A percentile compares a stretch with the other conserved stretches of the same genome.
Conservation (phyloP, 2,113 vertebrate genomes). For the Paracyprichromis sp. region DNA sequence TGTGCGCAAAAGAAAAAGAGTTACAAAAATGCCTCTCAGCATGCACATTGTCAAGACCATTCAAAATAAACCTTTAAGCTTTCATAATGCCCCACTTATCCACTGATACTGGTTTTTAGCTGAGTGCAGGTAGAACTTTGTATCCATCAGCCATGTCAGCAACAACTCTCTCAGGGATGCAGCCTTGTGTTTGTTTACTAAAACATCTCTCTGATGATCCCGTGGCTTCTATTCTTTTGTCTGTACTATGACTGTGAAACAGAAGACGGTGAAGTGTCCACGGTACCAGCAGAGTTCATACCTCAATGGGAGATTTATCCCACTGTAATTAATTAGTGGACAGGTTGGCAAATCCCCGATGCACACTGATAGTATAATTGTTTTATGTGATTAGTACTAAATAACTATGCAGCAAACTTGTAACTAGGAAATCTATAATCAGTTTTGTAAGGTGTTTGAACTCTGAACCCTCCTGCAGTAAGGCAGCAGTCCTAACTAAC, state of each 20-base stretch:
- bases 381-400: neutral
- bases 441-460: neutral
- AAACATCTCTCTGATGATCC: neutral
- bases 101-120: neutral
- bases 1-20: neutral
- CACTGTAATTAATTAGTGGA: neutral
- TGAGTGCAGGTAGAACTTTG: neutral
- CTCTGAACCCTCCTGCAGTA: neutral
- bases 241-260: neutral
- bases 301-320: neutral
- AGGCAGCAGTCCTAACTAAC: neutral
- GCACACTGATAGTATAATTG: neutral
- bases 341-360: neutral
- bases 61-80: neutral
- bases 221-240: neutral
- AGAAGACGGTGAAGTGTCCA: accelerated
- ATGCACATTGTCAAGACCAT: neutral
- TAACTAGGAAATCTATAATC: neutral
- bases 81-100: neutral
- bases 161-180: neutral
- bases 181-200: neutral
- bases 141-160: neutral
- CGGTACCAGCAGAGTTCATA: neutral
- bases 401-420: neutral
- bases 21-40: neutral